phyloP scores from a whole-genome alignment of 1,140 invertebrate species.

The Chlorops oryzae region DNA sequence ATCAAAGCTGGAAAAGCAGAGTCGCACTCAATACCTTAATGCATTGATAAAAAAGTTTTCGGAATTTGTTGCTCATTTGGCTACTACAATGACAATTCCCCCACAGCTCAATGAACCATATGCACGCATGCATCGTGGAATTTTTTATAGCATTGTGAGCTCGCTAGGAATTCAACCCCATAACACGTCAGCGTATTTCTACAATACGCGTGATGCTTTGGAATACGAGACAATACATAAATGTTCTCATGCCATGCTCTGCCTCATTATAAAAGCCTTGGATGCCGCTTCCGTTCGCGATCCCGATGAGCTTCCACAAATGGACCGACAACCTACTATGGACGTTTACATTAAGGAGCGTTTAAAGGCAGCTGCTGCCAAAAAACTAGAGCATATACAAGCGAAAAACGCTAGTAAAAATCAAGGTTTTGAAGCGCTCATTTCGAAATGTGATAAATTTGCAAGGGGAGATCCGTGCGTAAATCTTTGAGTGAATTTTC shows the following conservation, averaged over 20 bases:
- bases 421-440: too few species aligned
- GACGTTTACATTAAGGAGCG: constrained; percentile 44
- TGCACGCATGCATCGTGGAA: constrained; percentile 42
- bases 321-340: constrained; percentile 36
- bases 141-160: constrained; percentile 40
- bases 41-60: constrained; percentile 41
- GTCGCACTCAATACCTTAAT: constrained; percentile 38
- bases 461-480: too few species aligned
- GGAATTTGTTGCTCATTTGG: constrained; percentile 38
- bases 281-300: constrained; percentile 33
- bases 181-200: constrained; percentile 38
- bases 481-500: too few species aligned
- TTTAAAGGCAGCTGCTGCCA: constrained; percentile 41
- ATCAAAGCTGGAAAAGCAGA: constrained; percentile 37
- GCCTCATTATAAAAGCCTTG: constrained; percentile 37
- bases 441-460: too few species aligned
- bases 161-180: constrained; percentile 40
- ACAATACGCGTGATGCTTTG: constrained; percentile 37
- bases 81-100: constrained; percentile 41
- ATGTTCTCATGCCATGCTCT: constrained; percentile 35
- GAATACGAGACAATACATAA: constrained; percentile 44
- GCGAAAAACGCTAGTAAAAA: too few species aligned
- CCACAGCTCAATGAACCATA: constrained; percentile 36
- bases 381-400: constrained; percentile 24
- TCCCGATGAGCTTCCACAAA: constrained; percentile 21